phyloP scores from a whole-genome alignment of 1,140 invertebrate species.

The Onthophagus taurus region DNA sequence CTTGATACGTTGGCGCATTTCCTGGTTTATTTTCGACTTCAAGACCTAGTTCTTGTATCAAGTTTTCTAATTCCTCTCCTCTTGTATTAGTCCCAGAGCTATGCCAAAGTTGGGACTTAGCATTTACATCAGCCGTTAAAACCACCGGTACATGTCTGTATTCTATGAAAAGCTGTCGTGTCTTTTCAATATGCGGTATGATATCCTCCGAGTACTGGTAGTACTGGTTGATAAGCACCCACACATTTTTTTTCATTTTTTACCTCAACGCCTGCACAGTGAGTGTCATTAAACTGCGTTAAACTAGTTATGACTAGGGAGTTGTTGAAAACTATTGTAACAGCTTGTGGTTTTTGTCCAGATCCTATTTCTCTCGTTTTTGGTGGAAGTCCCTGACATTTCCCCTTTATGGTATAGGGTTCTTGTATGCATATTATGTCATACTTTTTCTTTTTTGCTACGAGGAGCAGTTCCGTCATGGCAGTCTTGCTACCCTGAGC shows the following conservation, averaged over 20 bases:
- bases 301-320: neutral
- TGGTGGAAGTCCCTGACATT: neutral
- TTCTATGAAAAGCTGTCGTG: neutral
- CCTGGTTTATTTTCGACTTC: neutral
- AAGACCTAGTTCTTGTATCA: neutral
- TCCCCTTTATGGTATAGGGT: neutral
- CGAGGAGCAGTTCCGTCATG: neutral
- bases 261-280: conserved; percentile 5
- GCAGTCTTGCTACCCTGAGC: neutral
- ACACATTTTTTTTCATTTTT: neutral
- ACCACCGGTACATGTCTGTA: neutral
- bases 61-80: conserved; percentile 1
- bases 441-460: neutral
- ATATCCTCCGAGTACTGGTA: conserved; percentile 7
- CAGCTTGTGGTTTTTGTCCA: conserved; percentile 4
- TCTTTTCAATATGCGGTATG: neutral
- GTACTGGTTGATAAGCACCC: conserved; percentile 8
- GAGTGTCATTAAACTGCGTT: neutral
- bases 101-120: neutral
- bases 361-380: neutral
- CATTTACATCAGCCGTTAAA: neutral
- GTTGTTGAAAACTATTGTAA: neutral
- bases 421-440: conserved; percentile 8
- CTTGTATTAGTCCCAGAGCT: neutral
- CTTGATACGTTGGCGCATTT: neutral